These are phyloP conservation scores for Thecocarcelia acutangulata DNA, from an alignment of 2,888 invertebrate genomes.

Conservation along the genomic window DNA sequence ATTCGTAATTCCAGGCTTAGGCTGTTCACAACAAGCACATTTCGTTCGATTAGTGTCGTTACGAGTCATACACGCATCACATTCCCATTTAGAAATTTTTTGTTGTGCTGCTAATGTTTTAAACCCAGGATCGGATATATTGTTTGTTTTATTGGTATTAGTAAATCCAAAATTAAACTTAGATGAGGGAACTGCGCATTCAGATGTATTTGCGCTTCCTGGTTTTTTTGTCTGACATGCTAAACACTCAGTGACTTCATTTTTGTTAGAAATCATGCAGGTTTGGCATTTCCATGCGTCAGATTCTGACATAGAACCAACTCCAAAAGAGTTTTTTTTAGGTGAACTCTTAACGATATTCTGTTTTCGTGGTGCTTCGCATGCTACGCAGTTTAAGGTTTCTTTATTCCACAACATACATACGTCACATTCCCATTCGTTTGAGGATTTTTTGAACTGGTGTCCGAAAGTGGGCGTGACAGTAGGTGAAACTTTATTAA, in stretches of 20 bases:
- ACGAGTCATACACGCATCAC: constrained; percentile 84
- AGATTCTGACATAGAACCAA: constrained; percentile 82
- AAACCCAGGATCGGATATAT: constrained; percentile 77
- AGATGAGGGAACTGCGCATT: constrained; percentile 23
- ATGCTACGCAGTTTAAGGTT: constrained; percentile 83
- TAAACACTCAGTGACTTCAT: constrained; percentile 81
- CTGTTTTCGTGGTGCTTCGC: constrained; percentile 81
- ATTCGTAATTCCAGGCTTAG: constrained; percentile 81
- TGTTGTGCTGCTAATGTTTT: constrained; percentile 78
- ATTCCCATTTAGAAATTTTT: constrained; percentile 83
- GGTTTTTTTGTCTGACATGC: constrained; percentile 83
- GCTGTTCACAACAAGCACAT: constrained; percentile 84
- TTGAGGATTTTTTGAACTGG: constrained; percentile 83
- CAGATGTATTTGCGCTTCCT: constrained; percentile 63
- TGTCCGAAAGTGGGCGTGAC: constrained; percentile 70
- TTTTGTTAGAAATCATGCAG: constrained; percentile 84
- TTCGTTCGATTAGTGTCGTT: constrained; percentile 82
- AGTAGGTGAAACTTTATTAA: constrained; percentile 29
- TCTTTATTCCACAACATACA: constrained; percentile 85
- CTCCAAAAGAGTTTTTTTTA: constrained; percentile 76
- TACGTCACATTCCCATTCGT: constrained; percentile 86
- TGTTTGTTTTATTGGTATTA: constrained; percentile 43
- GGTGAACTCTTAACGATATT: background rate
- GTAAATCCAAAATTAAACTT: constrained; percentile 72
- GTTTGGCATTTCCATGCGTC: constrained; percentile 84